Evolutionary conservation across 2,113 vertebrate genomes (phyloP).

Genomic region (Catharus minimus): DNA sequence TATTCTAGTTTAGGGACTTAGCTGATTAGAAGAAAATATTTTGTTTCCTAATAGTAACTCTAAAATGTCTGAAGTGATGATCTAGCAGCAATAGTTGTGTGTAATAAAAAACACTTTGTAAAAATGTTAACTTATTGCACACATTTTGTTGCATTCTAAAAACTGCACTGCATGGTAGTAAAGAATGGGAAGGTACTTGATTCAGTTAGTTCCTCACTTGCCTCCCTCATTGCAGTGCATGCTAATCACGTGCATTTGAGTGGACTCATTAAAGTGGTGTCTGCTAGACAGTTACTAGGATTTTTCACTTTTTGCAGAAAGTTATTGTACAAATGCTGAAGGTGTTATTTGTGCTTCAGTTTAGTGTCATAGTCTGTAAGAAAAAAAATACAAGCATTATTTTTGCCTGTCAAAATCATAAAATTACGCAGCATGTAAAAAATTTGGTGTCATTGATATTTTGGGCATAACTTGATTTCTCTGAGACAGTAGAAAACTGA

Average conservation of each 20-base stretch:
- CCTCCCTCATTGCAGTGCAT: not conserved
- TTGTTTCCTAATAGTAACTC: not conserved
- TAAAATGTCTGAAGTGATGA: not conserved
- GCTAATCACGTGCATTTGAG: not conserved
- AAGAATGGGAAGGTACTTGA: not conserved
- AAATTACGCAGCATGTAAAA: not conserved
- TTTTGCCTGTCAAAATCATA: not conserved
- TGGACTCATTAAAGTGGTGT: not conserved
- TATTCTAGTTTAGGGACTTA: not conserved
- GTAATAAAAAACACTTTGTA: not conserved
- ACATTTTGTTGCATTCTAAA: not conserved
- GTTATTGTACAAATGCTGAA: not conserved
- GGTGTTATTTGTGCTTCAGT: not conserved
- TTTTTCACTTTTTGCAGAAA: not conserved
- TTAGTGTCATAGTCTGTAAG: not conserved
- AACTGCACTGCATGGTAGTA: not conserved
- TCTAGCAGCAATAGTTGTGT: not conserved
- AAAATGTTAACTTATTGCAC: not conserved
- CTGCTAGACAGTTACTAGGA: not conserved
- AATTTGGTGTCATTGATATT: not conserved
- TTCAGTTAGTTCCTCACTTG: not conserved
- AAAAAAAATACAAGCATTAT: not conserved
- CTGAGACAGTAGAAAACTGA: not conserved
- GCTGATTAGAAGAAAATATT: fast-evolving
- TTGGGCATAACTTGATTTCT: not conserved